phyloP scores from a whole-genome alignment of 2,888 invertebrate species.

The Acholoe squamosa region DNA sequence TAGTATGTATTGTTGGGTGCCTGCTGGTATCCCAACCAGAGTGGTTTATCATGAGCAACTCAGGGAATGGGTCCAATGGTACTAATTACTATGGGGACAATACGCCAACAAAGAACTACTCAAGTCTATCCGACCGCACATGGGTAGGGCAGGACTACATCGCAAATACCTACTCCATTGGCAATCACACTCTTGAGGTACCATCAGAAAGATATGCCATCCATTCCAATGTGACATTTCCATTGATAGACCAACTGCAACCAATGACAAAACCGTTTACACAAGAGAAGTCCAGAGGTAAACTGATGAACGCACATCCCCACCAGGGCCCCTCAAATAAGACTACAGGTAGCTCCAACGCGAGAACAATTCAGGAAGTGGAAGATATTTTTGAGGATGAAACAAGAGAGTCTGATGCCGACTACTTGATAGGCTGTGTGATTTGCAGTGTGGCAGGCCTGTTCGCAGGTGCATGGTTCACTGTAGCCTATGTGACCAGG shows the following conservation, averaged over 20 bases:
- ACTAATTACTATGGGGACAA: not conserved
- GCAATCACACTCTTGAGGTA: too few relatives aligned
- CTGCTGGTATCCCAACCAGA: not conserved
- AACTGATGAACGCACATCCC: too few relatives aligned
- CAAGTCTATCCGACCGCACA: not conserved
- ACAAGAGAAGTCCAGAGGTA: not conserved
- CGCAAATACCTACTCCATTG: not conserved
- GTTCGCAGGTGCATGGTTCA: slow-evolving; percentile 6
- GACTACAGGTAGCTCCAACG: too few relatives aligned
- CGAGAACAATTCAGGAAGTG: too few relatives aligned
- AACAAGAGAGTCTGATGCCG: not conserved
- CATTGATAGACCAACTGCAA: too few relatives aligned
- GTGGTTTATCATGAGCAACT: not conserved
- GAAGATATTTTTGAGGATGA: not conserved
- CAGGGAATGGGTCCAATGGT: not conserved
- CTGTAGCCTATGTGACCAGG: not conserved
- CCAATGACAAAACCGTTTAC: too few relatives aligned
- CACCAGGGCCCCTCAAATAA: too few relatives aligned
- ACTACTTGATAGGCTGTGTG: slow-evolving; percentile 4
- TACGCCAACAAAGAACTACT: too few relatives aligned
- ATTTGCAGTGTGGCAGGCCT: slow-evolving; percentile 24
- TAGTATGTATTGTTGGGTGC: not conserved
- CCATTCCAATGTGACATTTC: too few relatives aligned
- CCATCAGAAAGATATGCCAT: too few relatives aligned
- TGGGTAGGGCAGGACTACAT: not conserved